phyloP scores from a whole-genome alignment of 2,888 invertebrate genomes.

The Patella ulyssiponensis region DNA sequence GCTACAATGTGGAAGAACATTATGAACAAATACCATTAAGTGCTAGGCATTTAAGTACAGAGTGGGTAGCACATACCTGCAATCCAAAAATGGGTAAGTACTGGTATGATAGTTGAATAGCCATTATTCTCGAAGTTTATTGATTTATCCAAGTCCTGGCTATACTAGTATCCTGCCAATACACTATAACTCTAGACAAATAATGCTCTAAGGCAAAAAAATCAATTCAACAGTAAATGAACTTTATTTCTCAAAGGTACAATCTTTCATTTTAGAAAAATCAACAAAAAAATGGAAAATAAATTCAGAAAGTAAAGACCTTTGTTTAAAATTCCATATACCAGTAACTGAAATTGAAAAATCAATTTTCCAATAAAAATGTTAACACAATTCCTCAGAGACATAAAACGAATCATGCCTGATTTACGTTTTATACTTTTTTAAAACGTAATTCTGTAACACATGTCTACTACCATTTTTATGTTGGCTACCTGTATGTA shows the following conservation, averaged over 20 bases:
- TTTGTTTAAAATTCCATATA: no score
- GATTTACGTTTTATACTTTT: no score
- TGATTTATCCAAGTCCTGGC: not conserved
- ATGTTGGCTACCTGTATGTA: no score
- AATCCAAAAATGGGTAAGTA: slow-evolving; percentile 61
- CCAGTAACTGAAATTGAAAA: no score
- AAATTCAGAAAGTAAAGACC: not conserved
- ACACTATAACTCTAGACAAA: not conserved
- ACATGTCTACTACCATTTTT: no score
- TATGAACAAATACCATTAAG: slow-evolving; percentile 57
- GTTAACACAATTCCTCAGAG: no score
- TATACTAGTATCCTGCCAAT: not conserved
- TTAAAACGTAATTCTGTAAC: no score
- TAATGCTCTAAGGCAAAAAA: not conserved
- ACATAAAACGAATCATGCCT: no score
- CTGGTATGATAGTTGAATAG: not conserved
- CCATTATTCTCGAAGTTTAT: not conserved
- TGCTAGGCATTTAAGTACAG: slow-evolving; percentile 45
- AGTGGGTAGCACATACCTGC: slow-evolving; percentile 59
- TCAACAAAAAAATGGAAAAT: not conserved
- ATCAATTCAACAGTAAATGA: no score
- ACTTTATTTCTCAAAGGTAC: no score
- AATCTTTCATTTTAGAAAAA: no score
- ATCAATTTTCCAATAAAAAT: no score
- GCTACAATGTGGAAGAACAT: slow-evolving; percentile 51